phyloP scores from a whole-genome alignment of 2,113 vertebrate genomes.

The Oceanodroma tethys region DNA sequence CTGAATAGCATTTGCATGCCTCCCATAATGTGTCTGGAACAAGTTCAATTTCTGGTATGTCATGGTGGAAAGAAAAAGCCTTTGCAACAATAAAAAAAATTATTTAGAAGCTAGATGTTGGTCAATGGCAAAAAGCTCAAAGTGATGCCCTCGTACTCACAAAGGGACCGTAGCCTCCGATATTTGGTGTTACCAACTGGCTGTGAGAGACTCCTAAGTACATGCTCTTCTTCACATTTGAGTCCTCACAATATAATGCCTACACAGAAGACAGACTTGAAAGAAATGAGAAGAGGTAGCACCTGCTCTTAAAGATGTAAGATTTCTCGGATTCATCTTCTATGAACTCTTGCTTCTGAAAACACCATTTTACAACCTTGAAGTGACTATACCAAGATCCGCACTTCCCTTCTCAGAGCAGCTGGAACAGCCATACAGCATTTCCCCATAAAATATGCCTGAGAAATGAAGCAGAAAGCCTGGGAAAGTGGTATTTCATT shows the following conservation, averaged over 20 bases:
- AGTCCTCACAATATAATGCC: background rate
- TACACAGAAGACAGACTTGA: background rate
- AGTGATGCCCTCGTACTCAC: background rate
- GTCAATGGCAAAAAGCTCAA: background rate
- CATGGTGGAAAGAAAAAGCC: background rate
- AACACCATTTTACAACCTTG: background rate
- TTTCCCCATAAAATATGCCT: background rate
- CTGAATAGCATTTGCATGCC: conserved; percentile 10
- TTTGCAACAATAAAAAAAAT: background rate
- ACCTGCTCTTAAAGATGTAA: background rate
- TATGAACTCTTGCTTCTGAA: background rate
- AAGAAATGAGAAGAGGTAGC: background rate
- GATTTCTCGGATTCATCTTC: background rate
- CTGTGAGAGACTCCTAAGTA: background rate
- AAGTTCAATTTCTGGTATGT: background rate
- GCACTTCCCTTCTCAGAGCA: background rate
- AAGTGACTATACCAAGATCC: background rate
- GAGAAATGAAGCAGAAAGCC: background rate
- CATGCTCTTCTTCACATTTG: background rate
- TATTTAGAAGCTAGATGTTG: background rate
- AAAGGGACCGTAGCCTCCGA: background rate
- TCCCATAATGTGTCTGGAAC: background rate
- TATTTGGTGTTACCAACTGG: background rate
- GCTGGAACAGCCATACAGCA: background rate
- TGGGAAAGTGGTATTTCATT: background rate